These are phyloP conservation scores for Casuarius casuarius DNA, from an alignment of 2,113 vertebrate species.

Conservation along the genomic window DNA sequence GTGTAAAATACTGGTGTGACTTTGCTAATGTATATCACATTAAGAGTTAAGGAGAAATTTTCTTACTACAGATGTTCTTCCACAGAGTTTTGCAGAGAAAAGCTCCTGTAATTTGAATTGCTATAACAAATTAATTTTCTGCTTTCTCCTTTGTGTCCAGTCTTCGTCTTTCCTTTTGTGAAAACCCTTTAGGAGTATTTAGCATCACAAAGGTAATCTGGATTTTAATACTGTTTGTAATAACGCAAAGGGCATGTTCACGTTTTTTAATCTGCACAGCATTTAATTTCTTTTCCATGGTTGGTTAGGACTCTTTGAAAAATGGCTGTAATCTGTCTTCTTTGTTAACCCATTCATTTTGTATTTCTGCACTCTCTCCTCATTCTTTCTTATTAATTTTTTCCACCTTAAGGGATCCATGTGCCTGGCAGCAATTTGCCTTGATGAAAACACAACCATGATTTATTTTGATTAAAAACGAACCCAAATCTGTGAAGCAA, in stretches of 20 bases:
- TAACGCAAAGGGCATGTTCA: background rate
- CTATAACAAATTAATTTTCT: background rate
- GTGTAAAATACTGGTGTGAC: background rate
- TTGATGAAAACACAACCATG: background rate
- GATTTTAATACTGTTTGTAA: background rate
- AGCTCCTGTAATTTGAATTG: background rate
- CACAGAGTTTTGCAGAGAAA: background rate
- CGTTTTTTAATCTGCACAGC: background rate
- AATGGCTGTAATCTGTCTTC: background rate
- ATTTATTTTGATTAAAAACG: background rate
- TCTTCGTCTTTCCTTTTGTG: accelerated
- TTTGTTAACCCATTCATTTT: background rate
- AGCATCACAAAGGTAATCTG: slow-evolving; percentile 6
- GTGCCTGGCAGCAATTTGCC: background rate
- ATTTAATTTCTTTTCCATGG: background rate
- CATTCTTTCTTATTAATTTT: background rate
- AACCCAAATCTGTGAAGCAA: background rate
- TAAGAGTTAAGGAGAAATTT: background rate
- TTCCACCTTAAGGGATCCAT: background rate
- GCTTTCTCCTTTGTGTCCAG: background rate
- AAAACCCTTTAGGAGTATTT: background rate
- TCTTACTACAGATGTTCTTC: background rate
- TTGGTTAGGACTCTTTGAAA: background rate
- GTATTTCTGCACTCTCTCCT: background rate
- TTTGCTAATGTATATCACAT: background rate